Base-by-base conservation (phyloP, 2,888 invertebrate genomes). In the Meiosimyza decipiens region DNA sequence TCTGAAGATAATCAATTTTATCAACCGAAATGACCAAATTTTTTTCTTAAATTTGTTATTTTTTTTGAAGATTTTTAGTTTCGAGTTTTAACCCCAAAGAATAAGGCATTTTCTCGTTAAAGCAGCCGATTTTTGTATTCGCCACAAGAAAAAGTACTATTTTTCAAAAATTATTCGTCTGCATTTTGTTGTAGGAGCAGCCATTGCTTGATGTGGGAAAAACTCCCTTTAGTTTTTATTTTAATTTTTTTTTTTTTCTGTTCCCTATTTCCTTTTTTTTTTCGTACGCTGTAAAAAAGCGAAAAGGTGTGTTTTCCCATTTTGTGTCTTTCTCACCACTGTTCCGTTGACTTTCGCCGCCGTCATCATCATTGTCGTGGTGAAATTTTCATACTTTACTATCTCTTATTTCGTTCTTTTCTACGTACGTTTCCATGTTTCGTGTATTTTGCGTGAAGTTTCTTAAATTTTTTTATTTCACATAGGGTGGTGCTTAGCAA, bases 351-450 rank as follows among this genome's bases (percentile, higher is more conserved):
- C 59, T 71, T 81, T 80, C 80, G 80, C 83, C 80, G 79, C 82
- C 82, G 82, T 80, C 81, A 80, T 82, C 80, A 81, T 79, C 79
- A 77, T 79, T 77, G 72, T 64, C 75, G 80, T 77, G 78, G 77
- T 79, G 72, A 78, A 78, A 77, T 74, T 47, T 60, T 51, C 13
- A 40, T 40, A 40, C 40, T 54, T 62, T 74, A 59, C 63, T 74
- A 54, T 57, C 64, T 65, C 54, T 73, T 71, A 60, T 71, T 69
- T 74, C 75, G 71, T 75, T 73, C 74, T 67, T 71, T 71, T 70
- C 54, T 65, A 74, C 73, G 71, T 74, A 71, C 69, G 71, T 71
- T 73, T 77, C 73, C 75, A 71, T 75, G 69, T 74, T 77, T 74
- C 75, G 69, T 77, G 77, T 78, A 74, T 75, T 68, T 59, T 60